Percentiles rank a stretch among this genome's conserved stretches.
These are phyloP conservation scores for Halictus ligatus DNA, from an alignment of 2,888 invertebrate genomes.

Conservation along the genomic window DNA sequence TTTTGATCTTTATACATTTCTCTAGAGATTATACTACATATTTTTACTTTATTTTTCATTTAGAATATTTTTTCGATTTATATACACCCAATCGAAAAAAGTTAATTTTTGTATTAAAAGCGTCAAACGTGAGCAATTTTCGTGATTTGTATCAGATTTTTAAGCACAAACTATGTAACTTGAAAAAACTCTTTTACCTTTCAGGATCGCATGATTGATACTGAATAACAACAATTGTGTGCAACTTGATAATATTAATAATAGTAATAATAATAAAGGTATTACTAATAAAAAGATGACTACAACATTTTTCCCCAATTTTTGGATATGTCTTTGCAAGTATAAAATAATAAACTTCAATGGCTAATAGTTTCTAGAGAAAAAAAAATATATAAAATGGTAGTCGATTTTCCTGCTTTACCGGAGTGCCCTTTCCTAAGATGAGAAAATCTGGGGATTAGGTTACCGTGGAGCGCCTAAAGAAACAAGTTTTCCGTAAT, in stretches of 20 bases:
- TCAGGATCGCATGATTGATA: neutral
- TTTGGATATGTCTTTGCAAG: neutral
- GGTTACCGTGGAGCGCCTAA: constrained; percentile 1
- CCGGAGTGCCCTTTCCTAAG: neutral
- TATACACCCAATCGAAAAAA: too few species aligned
- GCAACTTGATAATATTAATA: neutral
- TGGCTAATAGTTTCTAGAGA: too few species aligned
- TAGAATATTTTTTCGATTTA: too few species aligned
- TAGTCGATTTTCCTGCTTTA: neutral
- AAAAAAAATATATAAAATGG: too few species aligned
- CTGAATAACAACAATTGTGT: neutral
- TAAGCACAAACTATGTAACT: too few species aligned
- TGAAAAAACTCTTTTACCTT: neutral
- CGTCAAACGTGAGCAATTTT: too few species aligned
- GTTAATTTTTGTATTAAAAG: too few species aligned
- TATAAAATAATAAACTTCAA: neutral
- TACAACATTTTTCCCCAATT: neutral
- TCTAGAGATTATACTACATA: too few species aligned
- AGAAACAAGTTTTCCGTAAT: constrained; percentile 61
- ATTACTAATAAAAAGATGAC: neutral
- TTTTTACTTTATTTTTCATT: too few species aligned
- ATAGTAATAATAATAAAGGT: neutral
- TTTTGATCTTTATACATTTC: too few species aligned
- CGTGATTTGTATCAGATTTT: too few species aligned
- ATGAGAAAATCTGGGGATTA: constrained; percentile 22